Percentiles rank a stretch among this genome's conserved stretches.
Evolutionary conservation across 2,113 vertebrate species (phyloP).

Genomic region (Pontoporia blainvillei): DNA sequence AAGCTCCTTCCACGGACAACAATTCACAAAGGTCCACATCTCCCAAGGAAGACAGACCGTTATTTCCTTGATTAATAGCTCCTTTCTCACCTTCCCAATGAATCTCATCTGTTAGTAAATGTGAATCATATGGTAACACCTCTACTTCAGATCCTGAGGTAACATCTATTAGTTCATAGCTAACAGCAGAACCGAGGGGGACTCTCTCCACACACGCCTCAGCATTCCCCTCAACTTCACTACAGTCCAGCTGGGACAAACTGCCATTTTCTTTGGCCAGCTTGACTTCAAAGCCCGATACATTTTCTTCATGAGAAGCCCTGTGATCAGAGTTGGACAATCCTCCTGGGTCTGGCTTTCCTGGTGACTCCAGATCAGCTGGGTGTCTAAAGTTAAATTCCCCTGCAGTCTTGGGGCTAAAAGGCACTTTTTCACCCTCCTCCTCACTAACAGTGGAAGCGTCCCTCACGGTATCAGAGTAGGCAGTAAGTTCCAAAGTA

Average conservation of each 20-base stretch:
- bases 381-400: not conserved
- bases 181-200: conserved; percentile 28
- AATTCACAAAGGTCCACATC: conserved; percentile 60
- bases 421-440: conserved; percentile 72
- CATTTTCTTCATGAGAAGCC: conserved; percentile 23
- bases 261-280: conserved; percentile 72
- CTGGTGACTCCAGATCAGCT: not conserved
- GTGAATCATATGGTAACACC: conserved; percentile 76
- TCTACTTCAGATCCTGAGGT: conserved; percentile 64
- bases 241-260: conserved; percentile 54
- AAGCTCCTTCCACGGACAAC: conserved; percentile 60
- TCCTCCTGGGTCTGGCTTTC: not conserved
- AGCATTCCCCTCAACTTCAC: not conserved
- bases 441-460: conserved; percentile 63
- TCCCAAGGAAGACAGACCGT: conserved; percentile 37
- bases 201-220: not conserved
- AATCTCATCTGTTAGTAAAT: conserved; percentile 52
- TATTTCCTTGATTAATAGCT: conserved; percentile 22
- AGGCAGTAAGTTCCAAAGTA: conserved; percentile 65
- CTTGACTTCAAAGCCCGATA: not conserved
- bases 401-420: conserved; percentile 51
- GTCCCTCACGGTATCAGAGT: conserved; percentile 73
- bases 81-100: conserved; percentile 42
- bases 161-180: conserved; percentile 31
- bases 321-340: conserved; percentile 2